Percentiles rank a stretch among this genome's conserved stretches.
Conservation (phyloP, 2,113 vertebrate species). For the Halcyon malimbica region DNA sequence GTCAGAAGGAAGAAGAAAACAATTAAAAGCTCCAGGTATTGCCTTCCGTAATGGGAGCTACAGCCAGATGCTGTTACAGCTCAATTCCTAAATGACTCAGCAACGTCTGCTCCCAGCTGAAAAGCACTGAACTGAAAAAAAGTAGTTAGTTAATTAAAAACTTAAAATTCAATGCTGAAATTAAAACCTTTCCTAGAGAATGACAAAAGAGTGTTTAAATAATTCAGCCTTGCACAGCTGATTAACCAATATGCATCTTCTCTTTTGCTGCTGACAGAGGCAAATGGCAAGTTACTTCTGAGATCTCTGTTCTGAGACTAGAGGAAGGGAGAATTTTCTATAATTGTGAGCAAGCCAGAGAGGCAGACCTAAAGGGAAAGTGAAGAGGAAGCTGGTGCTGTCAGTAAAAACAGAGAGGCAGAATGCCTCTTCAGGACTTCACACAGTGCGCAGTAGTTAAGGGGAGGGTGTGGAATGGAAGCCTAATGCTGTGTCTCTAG, state of each 20-base stretch:
- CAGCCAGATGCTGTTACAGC: constrained; percentile 22
- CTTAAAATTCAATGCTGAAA: constrained; percentile 76
- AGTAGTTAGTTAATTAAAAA: constrained; percentile 79
- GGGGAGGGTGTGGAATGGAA: not conserved
- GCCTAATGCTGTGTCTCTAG: not conserved
- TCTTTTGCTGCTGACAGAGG: constrained; percentile 49
- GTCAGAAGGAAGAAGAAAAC: constrained; percentile 29
- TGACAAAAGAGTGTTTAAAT: constrained; percentile 71
- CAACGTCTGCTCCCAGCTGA: constrained; percentile 42
- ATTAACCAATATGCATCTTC: constrained; percentile 63
- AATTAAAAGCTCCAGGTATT: constrained; percentile 45
- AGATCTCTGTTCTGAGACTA: not conserved
- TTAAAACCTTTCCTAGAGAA: constrained; percentile 70
- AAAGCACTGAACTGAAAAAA: constrained; percentile 73
- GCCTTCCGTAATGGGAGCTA: not conserved
- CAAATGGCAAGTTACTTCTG: not conserved
- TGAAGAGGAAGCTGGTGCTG: not conserved
- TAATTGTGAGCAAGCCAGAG: not conserved
- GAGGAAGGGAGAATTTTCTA: not conserved
- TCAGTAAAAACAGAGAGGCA: not conserved
- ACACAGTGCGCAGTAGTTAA: not conserved
- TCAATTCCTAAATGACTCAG: constrained; percentile 53
- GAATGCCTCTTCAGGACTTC: not conserved
- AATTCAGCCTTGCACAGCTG: constrained; percentile 72
- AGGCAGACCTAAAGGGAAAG: not conserved